Conservation (phyloP, 1,140 invertebrate species). For the Macrosteles quadrilineatus region DNA sequence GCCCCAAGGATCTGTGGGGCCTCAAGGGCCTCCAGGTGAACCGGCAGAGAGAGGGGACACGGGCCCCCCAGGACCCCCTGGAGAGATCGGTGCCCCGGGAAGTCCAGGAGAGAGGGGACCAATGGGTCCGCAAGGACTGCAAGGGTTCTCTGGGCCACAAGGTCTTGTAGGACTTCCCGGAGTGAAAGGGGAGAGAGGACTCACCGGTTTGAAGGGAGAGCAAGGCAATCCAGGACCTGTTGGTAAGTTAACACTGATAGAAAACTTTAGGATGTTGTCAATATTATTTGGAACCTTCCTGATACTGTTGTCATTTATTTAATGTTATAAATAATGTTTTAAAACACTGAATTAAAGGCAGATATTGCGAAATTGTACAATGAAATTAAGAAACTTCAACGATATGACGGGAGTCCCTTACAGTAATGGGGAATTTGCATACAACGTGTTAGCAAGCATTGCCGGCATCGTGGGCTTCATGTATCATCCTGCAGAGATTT, state of each 20-base stretch:
- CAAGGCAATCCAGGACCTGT: constrained; percentile 67
- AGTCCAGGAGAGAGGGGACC: constrained; percentile 66
- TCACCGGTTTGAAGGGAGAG: constrained; percentile 65
- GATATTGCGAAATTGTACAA: no score
- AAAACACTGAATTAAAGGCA: no score
- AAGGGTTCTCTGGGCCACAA: constrained; percentile 65
- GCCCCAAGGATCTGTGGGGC: constrained; percentile 65
- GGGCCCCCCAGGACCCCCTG: constrained; percentile 68
- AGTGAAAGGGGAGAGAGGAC: constrained; percentile 73
- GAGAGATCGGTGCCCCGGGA: constrained; percentile 71
- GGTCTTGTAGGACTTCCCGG: constrained; percentile 64
- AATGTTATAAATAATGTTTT: no score
- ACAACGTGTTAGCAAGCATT: no score
- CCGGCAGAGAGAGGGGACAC: constrained; percentile 73
- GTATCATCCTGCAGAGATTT: no score
- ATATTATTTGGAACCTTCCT: constrained; percentile 7
- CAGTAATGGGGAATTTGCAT: no score
- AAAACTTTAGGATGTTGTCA: constrained; percentile 19
- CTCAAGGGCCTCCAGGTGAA: constrained; percentile 71
- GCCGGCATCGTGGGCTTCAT: no score
- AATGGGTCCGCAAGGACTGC: constrained; percentile 62
- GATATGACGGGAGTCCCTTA: no score
- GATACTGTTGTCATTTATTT: constrained; percentile 8
- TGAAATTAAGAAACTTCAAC: no score
- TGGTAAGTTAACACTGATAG: constrained; percentile 49